A percentile compares a stretch with the other conserved stretches of the same genome.
Evolutionary conservation across 2,888 invertebrate species (phyloP).

Genomic region (Apoda limacodes): DNA sequence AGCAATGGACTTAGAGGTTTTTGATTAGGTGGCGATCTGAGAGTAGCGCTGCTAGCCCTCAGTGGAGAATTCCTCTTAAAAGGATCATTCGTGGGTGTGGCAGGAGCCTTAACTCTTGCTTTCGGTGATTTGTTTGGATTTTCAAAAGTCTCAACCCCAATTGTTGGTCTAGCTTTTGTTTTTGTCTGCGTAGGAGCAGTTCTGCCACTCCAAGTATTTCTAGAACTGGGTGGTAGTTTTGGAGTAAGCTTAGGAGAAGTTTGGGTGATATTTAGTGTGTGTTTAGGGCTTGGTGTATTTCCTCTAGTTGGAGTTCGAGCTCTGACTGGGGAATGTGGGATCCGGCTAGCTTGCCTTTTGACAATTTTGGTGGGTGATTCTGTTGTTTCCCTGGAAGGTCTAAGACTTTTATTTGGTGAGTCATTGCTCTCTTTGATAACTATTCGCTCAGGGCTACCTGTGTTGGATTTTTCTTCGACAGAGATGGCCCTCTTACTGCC

Average conservation of each 20-base stretch:
- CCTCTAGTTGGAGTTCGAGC: slow-evolving; percentile 42
- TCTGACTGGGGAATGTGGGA: slow-evolving; percentile 59
- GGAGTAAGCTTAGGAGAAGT: slow-evolving; percentile 55
- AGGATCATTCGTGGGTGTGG: slow-evolving; percentile 38
- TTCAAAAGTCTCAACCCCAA: slow-evolving; percentile 56
- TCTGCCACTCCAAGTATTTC: slow-evolving; percentile 83
- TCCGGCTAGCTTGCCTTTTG: slow-evolving; percentile 53
- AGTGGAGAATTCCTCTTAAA: slow-evolving; percentile 67
- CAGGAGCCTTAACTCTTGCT: slow-evolving; percentile 43
- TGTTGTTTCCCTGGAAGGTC: slow-evolving; percentile 41
- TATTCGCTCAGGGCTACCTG: slow-evolving; percentile 56
- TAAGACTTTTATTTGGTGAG: slow-evolving; percentile 53
- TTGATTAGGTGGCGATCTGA: slow-evolving; percentile 70
- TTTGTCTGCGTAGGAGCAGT: slow-evolving; percentile 51
- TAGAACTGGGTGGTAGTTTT: slow-evolving; percentile 56
- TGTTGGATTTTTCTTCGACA: slow-evolving; percentile 46
- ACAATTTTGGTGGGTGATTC: slow-evolving; percentile 52
- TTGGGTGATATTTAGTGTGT: slow-evolving; percentile 37
- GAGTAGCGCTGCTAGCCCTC: slow-evolving; percentile 54
- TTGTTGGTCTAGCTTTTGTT: slow-evolving; percentile 45
- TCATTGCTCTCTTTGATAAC: slow-evolving; percentile 47
- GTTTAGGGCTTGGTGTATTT: slow-evolving; percentile 60
- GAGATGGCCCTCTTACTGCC: slow-evolving; percentile 59
- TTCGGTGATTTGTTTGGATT: slow-evolving; percentile 74
- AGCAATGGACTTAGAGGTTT: slow-evolving; percentile 74